phyloP scores from a whole-genome alignment of 2,888 invertebrate species.

The Hemicrepidius hirtus region DNA sequence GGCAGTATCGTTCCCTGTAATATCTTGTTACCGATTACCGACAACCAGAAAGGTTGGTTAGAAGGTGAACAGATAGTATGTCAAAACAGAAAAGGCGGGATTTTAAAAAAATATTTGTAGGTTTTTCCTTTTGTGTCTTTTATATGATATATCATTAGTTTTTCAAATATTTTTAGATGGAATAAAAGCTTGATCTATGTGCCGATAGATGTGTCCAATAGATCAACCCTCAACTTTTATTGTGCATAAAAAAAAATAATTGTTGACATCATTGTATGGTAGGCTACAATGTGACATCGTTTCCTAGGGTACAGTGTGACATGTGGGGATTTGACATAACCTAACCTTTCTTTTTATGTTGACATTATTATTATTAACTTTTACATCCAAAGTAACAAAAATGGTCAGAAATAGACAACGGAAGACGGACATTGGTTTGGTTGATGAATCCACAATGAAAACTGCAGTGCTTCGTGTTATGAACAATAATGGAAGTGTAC shows the following conservation, averaged over 20 bases:
- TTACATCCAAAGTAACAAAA: not conserved
- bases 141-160: not conserved
- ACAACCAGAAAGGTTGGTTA: not conserved
- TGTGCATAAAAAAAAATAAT: too few relatives aligned
- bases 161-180: not conserved
- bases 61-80: not conserved
- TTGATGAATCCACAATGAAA: not conserved
- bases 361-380: not conserved
- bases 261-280: too few relatives aligned
- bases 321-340: too few relatives aligned
- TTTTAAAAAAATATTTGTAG: not conserved
- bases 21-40: too few relatives aligned
- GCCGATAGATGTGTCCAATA: too few relatives aligned
- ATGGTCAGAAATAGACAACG: not conserved
- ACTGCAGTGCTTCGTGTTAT: not conserved
- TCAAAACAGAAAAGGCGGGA: not conserved
- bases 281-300: too few relatives aligned
- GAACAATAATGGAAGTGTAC: not conserved
- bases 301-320: too few relatives aligned
- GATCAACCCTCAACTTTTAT: too few relatives aligned
- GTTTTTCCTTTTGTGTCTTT: not conserved
- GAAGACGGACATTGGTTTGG: not conserved
- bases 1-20: not conserved
- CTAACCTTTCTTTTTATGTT: too few relatives aligned
- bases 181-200: too few relatives aligned